phyloP scores from a whole-genome alignment of 2,797 vertebrate genomes.

The Rhinella marina region DNA sequence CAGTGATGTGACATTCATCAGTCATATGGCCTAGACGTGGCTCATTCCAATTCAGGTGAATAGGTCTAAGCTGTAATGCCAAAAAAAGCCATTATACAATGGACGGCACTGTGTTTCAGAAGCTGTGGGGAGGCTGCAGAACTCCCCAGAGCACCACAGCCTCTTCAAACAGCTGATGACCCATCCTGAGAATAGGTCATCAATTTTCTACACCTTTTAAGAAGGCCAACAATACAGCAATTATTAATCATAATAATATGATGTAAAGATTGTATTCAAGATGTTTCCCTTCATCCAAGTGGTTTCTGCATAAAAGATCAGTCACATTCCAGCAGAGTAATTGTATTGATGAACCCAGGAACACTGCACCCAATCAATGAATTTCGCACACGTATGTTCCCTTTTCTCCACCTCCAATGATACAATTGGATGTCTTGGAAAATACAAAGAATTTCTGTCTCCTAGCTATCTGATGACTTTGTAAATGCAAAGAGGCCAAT shows the following conservation, averaged over 20 bases:
- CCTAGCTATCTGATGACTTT: conserved; percentile 82
- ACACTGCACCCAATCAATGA: not conserved
- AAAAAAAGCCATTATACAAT: too few species aligned
- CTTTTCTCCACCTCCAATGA: conserved; percentile 65
- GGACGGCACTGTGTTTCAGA: too few species aligned
- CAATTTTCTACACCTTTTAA: too few species aligned
- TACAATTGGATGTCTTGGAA: conserved; percentile 79
- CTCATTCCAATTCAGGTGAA: too few species aligned
- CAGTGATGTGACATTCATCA: too few species aligned
- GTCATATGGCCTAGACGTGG: too few species aligned
- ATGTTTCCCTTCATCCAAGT: not conserved
- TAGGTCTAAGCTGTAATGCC: too few species aligned
- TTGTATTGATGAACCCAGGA: not conserved
- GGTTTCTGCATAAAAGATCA: not conserved
- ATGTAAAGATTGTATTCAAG: not conserved
- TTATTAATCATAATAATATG: not conserved
- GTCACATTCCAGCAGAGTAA: not conserved
- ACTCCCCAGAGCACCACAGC: too few species aligned
- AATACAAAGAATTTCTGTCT: conserved; percentile 70
- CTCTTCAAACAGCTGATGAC: too few species aligned
- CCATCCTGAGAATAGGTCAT: too few species aligned
- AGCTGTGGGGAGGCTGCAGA: too few species aligned
- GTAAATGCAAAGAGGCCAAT: conserved; percentile 81
- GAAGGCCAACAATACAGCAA: not conserved
- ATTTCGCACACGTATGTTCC: not conserved